These are phyloP conservation scores for Rhadinocentrus ornatus DNA, from an alignment of 2,797 vertebrate species.

Conservation along the genomic window DNA sequence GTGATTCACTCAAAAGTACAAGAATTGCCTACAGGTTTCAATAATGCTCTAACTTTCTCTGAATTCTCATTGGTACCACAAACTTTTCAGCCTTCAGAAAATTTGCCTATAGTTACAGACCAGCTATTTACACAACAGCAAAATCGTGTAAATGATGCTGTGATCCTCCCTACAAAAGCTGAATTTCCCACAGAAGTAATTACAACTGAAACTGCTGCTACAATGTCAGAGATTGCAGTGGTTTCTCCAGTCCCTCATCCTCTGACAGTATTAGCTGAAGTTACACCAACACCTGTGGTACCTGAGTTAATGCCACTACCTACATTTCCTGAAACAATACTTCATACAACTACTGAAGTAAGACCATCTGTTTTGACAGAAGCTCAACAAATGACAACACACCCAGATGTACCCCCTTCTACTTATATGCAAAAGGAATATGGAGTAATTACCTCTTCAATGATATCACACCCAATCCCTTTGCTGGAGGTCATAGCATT, in stretches of 20 bases:
- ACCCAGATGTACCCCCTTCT: conserved; percentile 33
- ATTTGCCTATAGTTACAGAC: conserved; percentile 27
- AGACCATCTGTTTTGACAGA: conserved; percentile 37
- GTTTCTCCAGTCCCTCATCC: conserved; percentile 32
- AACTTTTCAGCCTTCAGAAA: conserved; percentile 30
- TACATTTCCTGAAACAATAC: conserved; percentile 15
- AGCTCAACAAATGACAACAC: conserved; percentile 44
- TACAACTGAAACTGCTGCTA: conserved; percentile 34
- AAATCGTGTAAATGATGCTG: conserved; percentile 19
- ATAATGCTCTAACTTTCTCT: conserved; percentile 18
- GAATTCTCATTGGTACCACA: conserved; percentile 33
- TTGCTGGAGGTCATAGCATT: conserved; percentile 52
- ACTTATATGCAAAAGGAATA: conserved; percentile 43
- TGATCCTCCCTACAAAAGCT: conserved; percentile 17
- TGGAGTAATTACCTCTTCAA: conserved; percentile 33
- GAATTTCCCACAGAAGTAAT: conserved; percentile 46
- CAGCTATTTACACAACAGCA: conserved; percentile 36
- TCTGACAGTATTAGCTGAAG: conserved; percentile 16
- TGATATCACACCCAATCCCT: conserved; percentile 49
- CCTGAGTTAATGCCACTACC: conserved; percentile 17
- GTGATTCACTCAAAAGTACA: conserved; percentile 29
- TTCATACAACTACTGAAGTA: conserved; percentile 20
- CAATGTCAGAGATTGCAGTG: conserved; percentile 47
- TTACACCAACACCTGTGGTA: conserved; percentile 27
- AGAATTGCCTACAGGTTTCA: conserved; percentile 23